Evolutionary conservation across 2,113 vertebrate genomes (phyloP).

Genomic region (Symphodus melops): DNA sequence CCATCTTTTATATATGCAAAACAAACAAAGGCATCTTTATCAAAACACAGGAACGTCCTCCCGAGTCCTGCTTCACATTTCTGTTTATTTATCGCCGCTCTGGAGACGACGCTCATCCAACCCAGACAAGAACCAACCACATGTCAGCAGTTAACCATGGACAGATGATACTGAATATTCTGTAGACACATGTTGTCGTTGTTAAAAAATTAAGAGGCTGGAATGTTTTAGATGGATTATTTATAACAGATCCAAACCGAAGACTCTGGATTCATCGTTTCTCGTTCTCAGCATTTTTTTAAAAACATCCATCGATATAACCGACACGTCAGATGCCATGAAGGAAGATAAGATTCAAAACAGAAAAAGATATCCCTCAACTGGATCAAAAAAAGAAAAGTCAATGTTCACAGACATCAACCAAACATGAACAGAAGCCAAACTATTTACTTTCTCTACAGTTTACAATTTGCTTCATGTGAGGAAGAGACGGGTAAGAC

Average conservation of each 20-base stretch:
- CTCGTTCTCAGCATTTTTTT: too few relatives aligned
- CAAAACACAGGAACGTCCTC: slow-evolving; percentile 42
- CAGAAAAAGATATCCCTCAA: not conserved
- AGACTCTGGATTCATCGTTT: not conserved
- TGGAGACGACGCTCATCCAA: not conserved
- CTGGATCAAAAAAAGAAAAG: slow-evolving; percentile 7
- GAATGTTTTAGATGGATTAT: slow-evolving; percentile 57
- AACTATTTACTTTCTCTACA: slow-evolving; percentile 27
- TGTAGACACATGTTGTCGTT: slow-evolving; percentile 1
- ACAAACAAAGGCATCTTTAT: slow-evolving; percentile 59
- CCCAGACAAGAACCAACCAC: not conserved
- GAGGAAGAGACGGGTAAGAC: slow-evolving; percentile 25
- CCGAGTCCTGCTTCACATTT: slow-evolving; percentile 46
- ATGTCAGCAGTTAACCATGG: not conserved
- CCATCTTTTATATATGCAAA: slow-evolving; percentile 46
- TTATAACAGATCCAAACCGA: not conserved
- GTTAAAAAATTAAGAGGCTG: slow-evolving; percentile 29
- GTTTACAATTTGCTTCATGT: slow-evolving; percentile 21
- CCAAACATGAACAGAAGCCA: slow-evolving; percentile 26
- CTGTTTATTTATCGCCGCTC: not conserved
- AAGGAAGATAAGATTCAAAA: not conserved
- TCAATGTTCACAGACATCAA: slow-evolving; percentile 1
- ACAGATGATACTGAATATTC: not conserved
- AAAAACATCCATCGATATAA: too few relatives aligned
- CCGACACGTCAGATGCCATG: too few relatives aligned